Evolutionary conservation across 2,888 invertebrate species (phyloP), one percentile per base, ranked within the genome.

Genomic region (Sinelater perroti): DNA sequence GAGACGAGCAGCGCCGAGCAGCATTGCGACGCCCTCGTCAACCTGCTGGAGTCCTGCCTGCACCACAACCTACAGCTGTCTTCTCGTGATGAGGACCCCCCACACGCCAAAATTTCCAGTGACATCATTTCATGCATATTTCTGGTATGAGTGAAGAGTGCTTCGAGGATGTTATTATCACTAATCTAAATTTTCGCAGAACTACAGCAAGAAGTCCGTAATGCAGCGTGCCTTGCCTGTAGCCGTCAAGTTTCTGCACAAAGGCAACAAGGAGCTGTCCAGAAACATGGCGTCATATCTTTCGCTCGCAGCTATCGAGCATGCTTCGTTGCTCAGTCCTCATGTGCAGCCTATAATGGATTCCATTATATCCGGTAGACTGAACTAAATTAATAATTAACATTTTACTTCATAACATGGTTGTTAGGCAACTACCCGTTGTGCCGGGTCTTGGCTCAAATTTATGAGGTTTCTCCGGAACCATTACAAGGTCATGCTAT

Each of bases 71-170:
- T 95, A 66, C 90, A 92, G 79, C 91, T 93, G 0, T 81, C 85
- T 21, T 79, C 84, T 14, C 81, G 87, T 67, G 91, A 93, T 78
- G 91, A 92, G 72, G 95, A 96, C 80, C 93, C 95, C 26, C 95
- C 96, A 1, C 96, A 97, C 83, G 94, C 95, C 38, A 97, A 97
- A 81, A 96, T 97, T 72, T 95, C 95, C 13, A 93, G 94, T 36
- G 97, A 97, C 80, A 88, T 97, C 62, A 91, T 97, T 73, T 94
- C 95, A 66, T 95, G 94, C 79, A 90, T 97, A 77, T 96, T 97
- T 80, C 81, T 95, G 84, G 95, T 94, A 61, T 56, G 1, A 13
- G 10, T 18, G 5, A n/a, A 36, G n/a, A n/a, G 7, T 14, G 11
- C 2, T 13, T 17, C 10, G 5, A n/a, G 10, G 2, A 18, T 36